A percentile compares a stretch with the other conserved stretches of the same genome.
phyloP scores from a whole-genome alignment of 2,888 invertebrate genomes.

The Nomada ferruginata region DNA sequence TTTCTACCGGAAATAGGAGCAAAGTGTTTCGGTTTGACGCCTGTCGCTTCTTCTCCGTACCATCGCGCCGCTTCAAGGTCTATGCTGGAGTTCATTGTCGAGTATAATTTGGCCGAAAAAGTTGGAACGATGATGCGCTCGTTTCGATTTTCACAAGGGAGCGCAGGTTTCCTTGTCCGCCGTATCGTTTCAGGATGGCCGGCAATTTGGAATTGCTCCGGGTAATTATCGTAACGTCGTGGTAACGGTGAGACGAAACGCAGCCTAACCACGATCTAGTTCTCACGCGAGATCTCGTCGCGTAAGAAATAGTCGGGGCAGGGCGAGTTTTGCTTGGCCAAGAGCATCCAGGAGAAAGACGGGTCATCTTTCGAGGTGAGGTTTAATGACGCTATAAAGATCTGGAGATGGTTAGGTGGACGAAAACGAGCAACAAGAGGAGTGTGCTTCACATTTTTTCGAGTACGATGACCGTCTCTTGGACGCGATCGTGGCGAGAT shows the following conservation, averaged over 20 bases:
- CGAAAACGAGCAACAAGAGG: slow-evolving; percentile 56
- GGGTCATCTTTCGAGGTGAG: slow-evolving; percentile 73
- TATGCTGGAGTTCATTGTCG: no score
- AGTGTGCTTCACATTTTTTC: slow-evolving; percentile 68
- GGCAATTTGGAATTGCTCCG: neutral
- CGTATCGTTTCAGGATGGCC: no score
- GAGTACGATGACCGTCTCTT: slow-evolving; percentile 70
- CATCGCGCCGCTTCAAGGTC: no score
- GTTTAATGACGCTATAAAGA: slow-evolving; percentile 81
- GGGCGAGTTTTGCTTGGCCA: slow-evolving; percentile 45
- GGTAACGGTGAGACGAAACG: slow-evolving; percentile 39
- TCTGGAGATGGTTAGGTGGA: slow-evolving; percentile 77
- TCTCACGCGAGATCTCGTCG: slow-evolving; percentile 64
- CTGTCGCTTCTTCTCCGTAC: no score
- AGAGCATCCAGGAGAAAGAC: slow-evolving; percentile 46
- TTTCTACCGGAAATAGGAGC: no score
- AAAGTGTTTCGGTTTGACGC: no score
- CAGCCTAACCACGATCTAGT: slow-evolving; percentile 67
- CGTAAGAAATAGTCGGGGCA: slow-evolving; percentile 29
- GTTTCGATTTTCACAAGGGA: no score
- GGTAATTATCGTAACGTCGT: slow-evolving; percentile 7
- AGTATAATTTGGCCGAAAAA: no score
- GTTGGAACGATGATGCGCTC: no score
- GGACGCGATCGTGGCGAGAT: slow-evolving; percentile 66
- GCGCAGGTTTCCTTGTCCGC: no score